A percentile compares a stretch with the other conserved stretches of the same genome.
These are phyloP conservation scores for Pangasianodon gigas DNA, from an alignment of 2,113 vertebrate genomes.

Conservation along the genomic window DNA sequence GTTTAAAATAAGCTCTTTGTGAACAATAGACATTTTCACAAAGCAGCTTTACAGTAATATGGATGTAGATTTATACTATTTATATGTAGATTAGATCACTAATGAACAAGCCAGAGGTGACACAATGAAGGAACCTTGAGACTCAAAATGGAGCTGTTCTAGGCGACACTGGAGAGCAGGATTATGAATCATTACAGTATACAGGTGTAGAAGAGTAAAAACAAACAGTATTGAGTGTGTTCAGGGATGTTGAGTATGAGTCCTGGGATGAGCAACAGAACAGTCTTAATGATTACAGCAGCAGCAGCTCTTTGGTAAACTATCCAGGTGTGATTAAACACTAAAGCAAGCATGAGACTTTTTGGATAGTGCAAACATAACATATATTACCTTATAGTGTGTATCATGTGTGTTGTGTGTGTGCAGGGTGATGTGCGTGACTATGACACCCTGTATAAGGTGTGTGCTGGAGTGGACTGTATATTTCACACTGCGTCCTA, in stretches of 20 bases:
- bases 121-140: not conserved
- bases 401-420: conserved; percentile 29
- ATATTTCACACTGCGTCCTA: conserved; percentile 91
- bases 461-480: conserved; percentile 85
- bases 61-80: not conserved
- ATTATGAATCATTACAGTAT: not conserved
- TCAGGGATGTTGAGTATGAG: not conserved
- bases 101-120: not conserved
- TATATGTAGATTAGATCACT: not conserved
- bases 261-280: not conserved
- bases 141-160: not conserved
- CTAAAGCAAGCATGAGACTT: not conserved
- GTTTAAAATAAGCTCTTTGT: not conserved
- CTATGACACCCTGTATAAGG: conserved; percentile 77
- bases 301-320: not conserved
- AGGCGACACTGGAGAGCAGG: not conserved
- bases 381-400: not conserved
- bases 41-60: not conserved
- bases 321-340: not conserved
- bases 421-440: conserved; percentile 86
- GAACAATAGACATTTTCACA: not conserved
- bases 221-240: not conserved
- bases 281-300: not conserved
- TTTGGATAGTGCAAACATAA: not conserved
- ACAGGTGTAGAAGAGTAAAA: not conserved